Base-by-base conservation (phyloP, 2,888 invertebrate genomes). In the Cryptus armator region DNA sequence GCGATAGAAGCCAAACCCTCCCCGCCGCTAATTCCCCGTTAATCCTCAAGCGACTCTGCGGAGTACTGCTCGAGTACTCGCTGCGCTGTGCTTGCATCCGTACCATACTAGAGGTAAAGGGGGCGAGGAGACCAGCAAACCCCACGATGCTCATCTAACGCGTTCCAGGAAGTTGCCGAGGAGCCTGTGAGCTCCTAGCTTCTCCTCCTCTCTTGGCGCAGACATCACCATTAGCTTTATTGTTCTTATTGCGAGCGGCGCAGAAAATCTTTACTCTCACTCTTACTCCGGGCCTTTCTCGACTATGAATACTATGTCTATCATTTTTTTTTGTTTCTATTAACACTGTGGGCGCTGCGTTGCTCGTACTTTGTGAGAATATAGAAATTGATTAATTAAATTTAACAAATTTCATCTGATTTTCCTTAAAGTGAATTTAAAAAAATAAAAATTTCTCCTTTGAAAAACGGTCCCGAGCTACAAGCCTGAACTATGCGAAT, bases 21-120 rank as follows among this genome's bases (percentile, higher is more conserved):
- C 29, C 62, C 76, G 53, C 81, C 74, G 84, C 85, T 85, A 80
- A 85, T 85, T 85, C 82, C 85, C 71, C 85, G 82, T 82, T 85
- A 85, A 85, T 85, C 85, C 82, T 71, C 72, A 80, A 85, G 85
- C 78, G 82, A 82, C 51, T 64, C 74, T 77, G 46, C 81, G 74
- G 64, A 67, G 83, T 72, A 81, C 53, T 66, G 66, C 71, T 44
- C 82, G 59, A 71, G 79, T 79, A 76, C 71, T 76, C 79, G 80
- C 48, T 44, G 32, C 66, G 70, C 48, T 82, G 71, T 64, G 72
- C 79, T 79, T 76, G 82, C 74, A 75, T 51, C 51, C 51, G 59
- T 24, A 64, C 9, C 43, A 9, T 9, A 29, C 24, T 19, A 66
- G 75, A 64, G 59, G 48, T 37, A 64, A 74, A 51, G 43, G 51